phyloP scores from a whole-genome alignment of 92 coral and sea anemone species.

The Parazoanthus darwini region DNA sequence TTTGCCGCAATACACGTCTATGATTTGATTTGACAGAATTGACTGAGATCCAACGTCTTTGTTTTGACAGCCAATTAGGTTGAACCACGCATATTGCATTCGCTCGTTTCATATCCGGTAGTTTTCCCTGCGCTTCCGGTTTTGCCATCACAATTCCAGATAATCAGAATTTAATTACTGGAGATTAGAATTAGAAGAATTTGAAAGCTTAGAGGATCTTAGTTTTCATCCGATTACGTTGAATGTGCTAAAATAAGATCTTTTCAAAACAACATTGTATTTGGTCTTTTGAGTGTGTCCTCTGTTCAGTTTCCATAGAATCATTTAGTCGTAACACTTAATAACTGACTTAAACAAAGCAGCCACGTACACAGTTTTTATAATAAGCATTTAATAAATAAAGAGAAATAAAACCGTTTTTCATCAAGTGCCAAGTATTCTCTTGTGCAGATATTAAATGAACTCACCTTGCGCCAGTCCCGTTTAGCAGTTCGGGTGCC shows the following conservation, averaged over 20 bases:
- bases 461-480: conserved; percentile 38
- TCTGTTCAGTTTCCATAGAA: conserved; percentile 17
- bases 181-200: neutral
- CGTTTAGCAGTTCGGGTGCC: conserved; percentile 36
- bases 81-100: conserved; percentile 7
- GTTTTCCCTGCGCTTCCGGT: conserved; percentile 32
- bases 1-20: conserved; percentile 30
- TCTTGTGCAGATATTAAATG: neutral
- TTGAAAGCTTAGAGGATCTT: neutral
- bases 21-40: conserved; percentile 16
- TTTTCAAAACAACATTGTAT: neutral
- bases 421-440: neutral
- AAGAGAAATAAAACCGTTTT: neutral
- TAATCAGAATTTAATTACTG: neutral
- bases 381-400: conserved; percentile 14
- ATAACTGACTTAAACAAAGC: neutral
- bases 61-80: conserved; percentile 1
- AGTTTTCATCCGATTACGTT: neutral
- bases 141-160: too few relatives aligned
- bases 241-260: neutral
- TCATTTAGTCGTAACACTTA: neutral
- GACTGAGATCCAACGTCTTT: neutral
- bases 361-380: conserved; percentile 27
- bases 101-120: conserved; percentile 20
- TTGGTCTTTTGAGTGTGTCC: neutral